Evolutionary conservation across 2,797 vertebrate genomes (phyloP), one percentile per base, ranked within the genome.

Genomic region (Morus bassanus): DNA sequence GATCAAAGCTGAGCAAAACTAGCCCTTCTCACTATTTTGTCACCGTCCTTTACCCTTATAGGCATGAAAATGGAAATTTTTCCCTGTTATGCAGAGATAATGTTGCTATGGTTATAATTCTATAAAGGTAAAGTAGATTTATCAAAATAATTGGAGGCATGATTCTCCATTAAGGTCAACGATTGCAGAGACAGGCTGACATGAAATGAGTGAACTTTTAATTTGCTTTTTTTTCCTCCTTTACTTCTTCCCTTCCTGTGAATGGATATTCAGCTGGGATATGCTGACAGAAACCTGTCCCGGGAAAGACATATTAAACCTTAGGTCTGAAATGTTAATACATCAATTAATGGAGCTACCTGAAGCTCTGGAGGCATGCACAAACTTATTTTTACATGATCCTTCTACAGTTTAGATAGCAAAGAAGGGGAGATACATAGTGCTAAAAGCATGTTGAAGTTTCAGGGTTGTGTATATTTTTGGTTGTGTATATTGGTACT

Each of bases 71-170:
- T 95, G 92, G 76, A 98, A 96, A 85, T 95, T 95, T 78, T 97
- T 94, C 17, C 54, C 73, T 95, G 73, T 96, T 95, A 89, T 75
- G 53, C 56, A 92, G 54, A 93, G 89, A 98, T 96, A 97, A 97
- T 83, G 45, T 97, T 97, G 76, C 95, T 94, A 94, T 95, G 91
- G 94, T 94, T 97, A 97, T 97, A 97, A 97, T 94, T 97, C 90
- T 88, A 75, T 88, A 96, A 97, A 97, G 79, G 85, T 96, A 97
- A 97, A 96, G 72, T 95, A 95, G 90, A 97, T 97, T 96, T 97
- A 97, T 97, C 94, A 97, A 95, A 97, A 97, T 97, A 97, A 97
- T 97, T 97, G 85, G 93, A 97, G 69, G 70, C 57, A 93, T 95
- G 93, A 95, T 95, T 96, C 82, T 97, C 88, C 76, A 96, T 96